Evolutionary conservation across 2,888 invertebrate genomes (phyloP).

Genomic region (Ophion ellenae): DNA sequence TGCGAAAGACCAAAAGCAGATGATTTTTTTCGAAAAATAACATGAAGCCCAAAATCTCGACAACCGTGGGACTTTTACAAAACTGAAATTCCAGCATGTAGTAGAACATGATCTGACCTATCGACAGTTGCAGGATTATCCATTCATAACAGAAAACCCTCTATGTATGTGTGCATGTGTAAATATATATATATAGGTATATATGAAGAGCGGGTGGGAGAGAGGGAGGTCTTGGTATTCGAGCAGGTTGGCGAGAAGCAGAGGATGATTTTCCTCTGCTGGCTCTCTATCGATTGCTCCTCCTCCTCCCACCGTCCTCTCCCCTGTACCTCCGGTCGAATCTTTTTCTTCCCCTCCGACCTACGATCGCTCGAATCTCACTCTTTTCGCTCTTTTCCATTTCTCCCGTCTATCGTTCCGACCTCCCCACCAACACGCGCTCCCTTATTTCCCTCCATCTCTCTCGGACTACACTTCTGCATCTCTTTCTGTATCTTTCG

Average conservation of each 20-base stretch:
- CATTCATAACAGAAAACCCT: too few relatives aligned
- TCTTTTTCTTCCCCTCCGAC: slow-evolving; percentile 66
- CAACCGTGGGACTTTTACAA: too few relatives aligned
- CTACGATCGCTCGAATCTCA: slow-evolving; percentile 53
- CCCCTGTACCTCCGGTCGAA: too few relatives aligned
- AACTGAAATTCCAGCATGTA: too few relatives aligned
- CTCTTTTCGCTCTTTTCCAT: slow-evolving; percentile 48
- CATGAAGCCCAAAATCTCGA: too few relatives aligned
- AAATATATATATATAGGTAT: not conserved
- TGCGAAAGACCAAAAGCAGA: too few relatives aligned
- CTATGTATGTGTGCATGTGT: too few relatives aligned
- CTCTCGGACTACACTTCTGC: slow-evolving; percentile 28
- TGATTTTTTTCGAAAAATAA: too few relatives aligned
- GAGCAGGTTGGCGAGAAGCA: slow-evolving; percentile 71
- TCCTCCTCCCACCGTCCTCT: slow-evolving; percentile 67
- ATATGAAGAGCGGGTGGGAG: slow-evolving; percentile 1
- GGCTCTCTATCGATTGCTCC: slow-evolving; percentile 82
- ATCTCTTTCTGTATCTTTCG: not conserved
- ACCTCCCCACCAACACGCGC: slow-evolving; percentile 38
- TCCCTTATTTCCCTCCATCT: slow-evolving; percentile 29
- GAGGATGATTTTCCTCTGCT: slow-evolving; percentile 81
- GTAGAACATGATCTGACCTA: too few relatives aligned
- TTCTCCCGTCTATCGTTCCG: slow-evolving; percentile 57
- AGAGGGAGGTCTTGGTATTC: slow-evolving; percentile 68
- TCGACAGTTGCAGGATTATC: too few relatives aligned